Conservation (phyloP, 2,888 invertebrate species). For the Dyspetes luteomarginatus region DNA sequence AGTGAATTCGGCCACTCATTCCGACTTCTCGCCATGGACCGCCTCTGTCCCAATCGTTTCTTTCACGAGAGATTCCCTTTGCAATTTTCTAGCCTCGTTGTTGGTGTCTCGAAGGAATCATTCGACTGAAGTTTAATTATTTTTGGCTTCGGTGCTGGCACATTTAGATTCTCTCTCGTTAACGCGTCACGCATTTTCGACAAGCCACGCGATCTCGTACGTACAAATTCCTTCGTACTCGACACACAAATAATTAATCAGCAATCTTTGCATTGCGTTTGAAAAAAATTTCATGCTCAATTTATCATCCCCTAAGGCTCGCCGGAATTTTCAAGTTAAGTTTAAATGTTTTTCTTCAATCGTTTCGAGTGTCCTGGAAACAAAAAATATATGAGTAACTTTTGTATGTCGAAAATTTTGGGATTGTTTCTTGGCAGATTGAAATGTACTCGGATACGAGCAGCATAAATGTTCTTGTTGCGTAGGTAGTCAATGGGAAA, state of each 20-base stretch:
- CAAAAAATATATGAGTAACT: background rate
- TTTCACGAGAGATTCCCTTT: constrained; percentile 14
- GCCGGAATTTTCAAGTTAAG: background rate
- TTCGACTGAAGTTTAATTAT: constrained; percentile 47
- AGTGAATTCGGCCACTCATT: constrained; percentile 36
- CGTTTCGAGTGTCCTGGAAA: background rate
- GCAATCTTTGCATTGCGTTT: too few relatives aligned
- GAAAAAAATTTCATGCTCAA: background rate
- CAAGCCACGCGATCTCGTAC: constrained; percentile 25
- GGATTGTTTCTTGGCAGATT: background rate
- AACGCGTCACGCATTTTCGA: constrained; percentile 65
- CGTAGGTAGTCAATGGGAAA: background rate
- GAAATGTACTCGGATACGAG: too few relatives aligned
- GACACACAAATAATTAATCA: too few relatives aligned
- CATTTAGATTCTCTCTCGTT: constrained; percentile 59
- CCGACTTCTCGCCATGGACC: background rate
- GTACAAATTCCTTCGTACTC: background rate
- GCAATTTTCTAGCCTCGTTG: constrained; percentile 9
- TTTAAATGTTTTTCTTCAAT: background rate
- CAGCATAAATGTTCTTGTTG: too few relatives aligned
- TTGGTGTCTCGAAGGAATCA: constrained; percentile 38
- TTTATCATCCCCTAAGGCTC: background rate
- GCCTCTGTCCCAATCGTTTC: constrained; percentile 10
- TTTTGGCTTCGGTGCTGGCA: constrained; percentile 56
- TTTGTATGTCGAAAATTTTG: background rate